phyloP scores from a whole-genome alignment of 2,797 vertebrate species.

The Coregonus suidteri region DNA sequence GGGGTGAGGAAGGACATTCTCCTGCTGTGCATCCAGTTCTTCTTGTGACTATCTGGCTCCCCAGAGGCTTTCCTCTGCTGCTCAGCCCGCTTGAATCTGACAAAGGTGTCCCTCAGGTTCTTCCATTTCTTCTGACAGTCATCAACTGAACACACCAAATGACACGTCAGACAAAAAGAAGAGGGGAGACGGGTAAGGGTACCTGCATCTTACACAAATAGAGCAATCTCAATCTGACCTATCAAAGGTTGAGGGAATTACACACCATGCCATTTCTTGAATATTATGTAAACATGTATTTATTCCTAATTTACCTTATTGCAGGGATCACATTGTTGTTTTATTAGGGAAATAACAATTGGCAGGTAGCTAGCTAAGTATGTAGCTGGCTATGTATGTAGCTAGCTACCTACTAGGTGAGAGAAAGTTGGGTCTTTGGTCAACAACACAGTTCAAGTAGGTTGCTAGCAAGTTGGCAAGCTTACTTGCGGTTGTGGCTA shows the following conservation, averaged over 20 bases:
- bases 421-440: background rate
- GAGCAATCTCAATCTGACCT: background rate
- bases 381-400: background rate
- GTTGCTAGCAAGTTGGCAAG: too few relatives aligned
- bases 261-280: background rate
- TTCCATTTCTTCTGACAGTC: conserved; percentile 47
- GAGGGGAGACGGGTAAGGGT: background rate
- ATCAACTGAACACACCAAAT: conserved; percentile 27
- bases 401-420: background rate
- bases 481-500: too few relatives aligned
- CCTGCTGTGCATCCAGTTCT: conserved; percentile 47
- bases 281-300: background rate
- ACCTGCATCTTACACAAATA: background rate
- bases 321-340: background rate
- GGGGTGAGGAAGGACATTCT: conserved; percentile 47
- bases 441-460: too few relatives aligned
- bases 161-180: background rate
- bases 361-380: background rate
- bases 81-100: conserved; percentile 42
- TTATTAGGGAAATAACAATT: background rate
- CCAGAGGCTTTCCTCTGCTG: conserved; percentile 35
- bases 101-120: conserved; percentile 47
- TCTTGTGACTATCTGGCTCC: conserved; percentile 22
- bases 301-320: background rate
- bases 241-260: background rate